These are phyloP conservation scores for Chymomyza fuscimana DNA, from an alignment of 2,888 invertebrate species.

Conservation along the genomic window DNA sequence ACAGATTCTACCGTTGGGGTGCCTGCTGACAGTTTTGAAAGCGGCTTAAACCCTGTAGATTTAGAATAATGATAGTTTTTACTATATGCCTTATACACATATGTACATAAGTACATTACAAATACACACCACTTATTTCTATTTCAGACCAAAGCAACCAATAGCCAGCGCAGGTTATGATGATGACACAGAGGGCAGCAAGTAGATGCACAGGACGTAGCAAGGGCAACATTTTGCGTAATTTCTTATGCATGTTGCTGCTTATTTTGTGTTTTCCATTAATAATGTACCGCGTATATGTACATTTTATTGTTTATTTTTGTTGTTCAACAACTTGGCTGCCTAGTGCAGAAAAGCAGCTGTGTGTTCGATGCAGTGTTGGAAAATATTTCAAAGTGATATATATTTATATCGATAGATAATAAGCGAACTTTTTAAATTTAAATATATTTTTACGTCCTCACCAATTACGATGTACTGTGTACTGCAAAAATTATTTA, in stretches of 20 bases:
- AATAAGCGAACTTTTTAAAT: constrained; percentile 4
- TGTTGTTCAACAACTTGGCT: constrained; percentile 7
- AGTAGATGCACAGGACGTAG: constrained; percentile 72
- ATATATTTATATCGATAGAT: background rate
- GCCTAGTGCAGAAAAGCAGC: constrained; percentile 37
- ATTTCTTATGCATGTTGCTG: constrained; percentile 55
- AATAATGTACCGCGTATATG: constrained; percentile 14
- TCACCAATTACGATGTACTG: no score
- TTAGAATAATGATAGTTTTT: background rate
- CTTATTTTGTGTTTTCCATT: constrained; percentile 9
- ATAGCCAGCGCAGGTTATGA: constrained; percentile 63
- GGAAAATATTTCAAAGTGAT: background rate
- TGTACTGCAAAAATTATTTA: no score
- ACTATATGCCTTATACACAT: background rate
- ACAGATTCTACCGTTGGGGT: constrained; percentile 11
- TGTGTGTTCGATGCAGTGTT: constrained; percentile 15
- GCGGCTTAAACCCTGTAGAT: constrained; percentile 62
- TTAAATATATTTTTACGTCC: background rate
- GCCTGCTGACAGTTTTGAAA: constrained; percentile 41
- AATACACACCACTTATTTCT: constrained; percentile 49
- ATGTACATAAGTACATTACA: background rate
- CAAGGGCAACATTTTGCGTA: constrained; percentile 76
- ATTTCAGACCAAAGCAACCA: constrained; percentile 74
- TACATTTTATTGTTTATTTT: constrained; percentile 45
- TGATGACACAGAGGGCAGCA: constrained; percentile 61